These are phyloP conservation scores for Platalea minor DNA, from an alignment of 2,797 vertebrate genomes.

Conservation along the genomic window DNA sequence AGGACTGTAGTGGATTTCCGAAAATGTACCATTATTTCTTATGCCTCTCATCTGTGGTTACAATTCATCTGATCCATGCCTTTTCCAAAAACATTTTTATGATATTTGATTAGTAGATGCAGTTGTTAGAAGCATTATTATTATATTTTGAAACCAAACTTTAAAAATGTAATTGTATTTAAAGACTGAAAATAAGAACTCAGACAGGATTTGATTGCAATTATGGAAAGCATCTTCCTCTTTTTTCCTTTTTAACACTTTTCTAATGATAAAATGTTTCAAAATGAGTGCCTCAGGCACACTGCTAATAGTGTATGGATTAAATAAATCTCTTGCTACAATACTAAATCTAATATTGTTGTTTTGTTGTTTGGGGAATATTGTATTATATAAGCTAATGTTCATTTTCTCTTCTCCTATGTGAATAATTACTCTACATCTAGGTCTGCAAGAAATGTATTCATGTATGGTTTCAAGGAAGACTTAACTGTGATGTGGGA, in stretches of 20 bases:
- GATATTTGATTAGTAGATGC: neutral
- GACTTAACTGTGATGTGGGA: neutral
- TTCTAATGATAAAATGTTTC: constrained; percentile 1
- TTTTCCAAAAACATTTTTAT: neutral
- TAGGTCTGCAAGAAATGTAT: neutral
- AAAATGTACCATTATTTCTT: neutral
- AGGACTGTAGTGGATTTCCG: neutral
- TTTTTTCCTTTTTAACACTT: neutral
- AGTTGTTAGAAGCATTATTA: neutral
- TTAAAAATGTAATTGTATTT: constrained; percentile 7
- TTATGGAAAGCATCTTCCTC: neutral
- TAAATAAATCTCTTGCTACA: neutral
- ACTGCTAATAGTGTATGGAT: constrained; percentile 7
- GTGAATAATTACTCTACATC: neutral
- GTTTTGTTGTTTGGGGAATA: constrained; percentile 6
- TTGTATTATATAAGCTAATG: neutral
- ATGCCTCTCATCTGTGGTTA: neutral
- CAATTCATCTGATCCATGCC: neutral
- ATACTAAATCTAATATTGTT: constrained; percentile 10
- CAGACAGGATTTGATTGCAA: neutral
- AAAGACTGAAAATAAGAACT: constrained; percentile 31
- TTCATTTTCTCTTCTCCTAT: neutral
- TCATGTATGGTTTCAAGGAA: neutral
- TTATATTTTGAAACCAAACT: neutral
- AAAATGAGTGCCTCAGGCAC: neutral